Base-by-base conservation (phyloP, 2,113 vertebrate species). In the Acanthochromis polyacanthus region DNA sequence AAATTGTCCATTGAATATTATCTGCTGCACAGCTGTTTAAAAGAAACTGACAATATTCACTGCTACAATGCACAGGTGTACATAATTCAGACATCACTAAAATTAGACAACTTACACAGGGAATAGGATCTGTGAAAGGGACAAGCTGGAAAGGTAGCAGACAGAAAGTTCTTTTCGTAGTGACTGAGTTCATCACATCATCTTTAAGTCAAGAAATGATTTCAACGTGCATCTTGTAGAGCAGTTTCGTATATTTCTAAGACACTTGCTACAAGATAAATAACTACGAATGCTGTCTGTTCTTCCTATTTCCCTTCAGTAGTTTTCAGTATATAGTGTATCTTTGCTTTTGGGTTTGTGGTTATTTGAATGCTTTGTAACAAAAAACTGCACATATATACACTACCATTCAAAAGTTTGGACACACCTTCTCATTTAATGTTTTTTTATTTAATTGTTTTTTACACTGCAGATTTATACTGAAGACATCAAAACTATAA, bases 351-450 rank as follows among this genome's bases (percentile, higher is more conserved):
- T 19, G 74, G 55, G 56, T 69, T 72, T 83, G 76, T 87, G 45
- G 66, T 87, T 46, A 78, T 73, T 86, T 59, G 76, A 84, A 87
- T 89, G 89, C 77, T 83, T 62, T 83, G 52, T 53, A 81, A 88
- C 38, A 82, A 67, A 74, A 75, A 77, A 25, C 62, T 88, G 66
- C 32, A 9, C 10, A 9, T 36, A 36, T 86, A 78, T 84, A 3
- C 25, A 25, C 2, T 25, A 25, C 25, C 25, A 25, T 3, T 25
- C 25, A 25, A 25, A 25, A 25, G 25, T 25, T 25, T 25, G 25
- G 25, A 25, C 25, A 25, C 25, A 25, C 25, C 25, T 25, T 25
- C 25, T 25, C 25, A 25, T 25, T 25, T 3, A 25, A 3, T 25
- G 25, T 2, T 25, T 25, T 25, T 25, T 25, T 25, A 25, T 25